These are phyloP conservation scores for Zosterops hypoxanthus DNA, from an alignment of 2,113 vertebrate genomes.

Conservation along the genomic window DNA sequence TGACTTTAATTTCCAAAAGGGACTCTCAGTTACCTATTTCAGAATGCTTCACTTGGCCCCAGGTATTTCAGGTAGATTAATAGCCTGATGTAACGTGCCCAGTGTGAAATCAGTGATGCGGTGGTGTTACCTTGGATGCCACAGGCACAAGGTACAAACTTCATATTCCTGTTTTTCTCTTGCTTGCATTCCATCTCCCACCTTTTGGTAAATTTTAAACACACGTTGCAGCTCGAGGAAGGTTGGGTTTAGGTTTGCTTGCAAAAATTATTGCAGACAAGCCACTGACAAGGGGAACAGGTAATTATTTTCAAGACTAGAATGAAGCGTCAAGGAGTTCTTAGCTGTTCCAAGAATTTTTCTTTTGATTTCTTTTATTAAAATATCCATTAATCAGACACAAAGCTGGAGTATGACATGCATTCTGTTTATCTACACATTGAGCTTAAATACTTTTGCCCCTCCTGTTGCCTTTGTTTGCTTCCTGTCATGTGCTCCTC, in stretches of 20 bases:
- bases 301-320: background rate
- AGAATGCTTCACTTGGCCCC: conserved; percentile 74
- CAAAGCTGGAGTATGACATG: background rate
- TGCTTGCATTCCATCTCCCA: conserved; percentile 42
- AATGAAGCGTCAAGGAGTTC: background rate
- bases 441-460: background rate
- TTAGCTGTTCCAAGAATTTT: background rate
- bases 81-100: conserved; percentile 68
- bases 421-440: background rate
- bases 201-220: conserved; percentile 72
- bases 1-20: conserved; percentile 69
- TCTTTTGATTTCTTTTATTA: background rate
- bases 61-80: conserved; percentile 89
- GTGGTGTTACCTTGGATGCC: conserved; percentile 66
- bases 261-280: background rate
- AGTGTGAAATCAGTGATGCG: conserved; percentile 61
- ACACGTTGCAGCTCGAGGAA: background rate
- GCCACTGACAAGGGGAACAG: background rate
- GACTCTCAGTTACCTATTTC: conserved; percentile 80
- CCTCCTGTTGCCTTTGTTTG: background rate
- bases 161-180: conserved; percentile 71
- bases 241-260: background rate
- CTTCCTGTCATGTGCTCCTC: background rate
- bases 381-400: background rate
- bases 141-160: conserved; percentile 80